A percentile compares a stretch with the other conserved stretches of the same genome.
Conservation (phyloP, 2,797 vertebrate species). For the Mus spretus region DNA sequence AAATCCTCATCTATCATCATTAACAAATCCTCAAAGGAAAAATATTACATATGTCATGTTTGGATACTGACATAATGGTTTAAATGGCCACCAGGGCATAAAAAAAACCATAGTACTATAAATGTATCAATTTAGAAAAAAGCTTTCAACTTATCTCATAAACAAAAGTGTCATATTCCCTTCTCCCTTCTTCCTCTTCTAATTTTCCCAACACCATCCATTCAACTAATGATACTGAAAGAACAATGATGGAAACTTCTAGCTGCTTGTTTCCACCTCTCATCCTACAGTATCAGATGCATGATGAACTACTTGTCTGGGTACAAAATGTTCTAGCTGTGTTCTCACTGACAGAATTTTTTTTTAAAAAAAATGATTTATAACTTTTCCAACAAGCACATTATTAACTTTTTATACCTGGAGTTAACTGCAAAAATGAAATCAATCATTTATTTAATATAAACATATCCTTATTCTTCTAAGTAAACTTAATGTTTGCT, state of each 20-base stretch:
- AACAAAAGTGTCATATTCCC: slow-evolving; percentile 21
- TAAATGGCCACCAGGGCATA: not conserved
- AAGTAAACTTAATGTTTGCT: slow-evolving; percentile 31
- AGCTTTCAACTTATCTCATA: not conserved
- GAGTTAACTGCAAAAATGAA: slow-evolving; percentile 56
- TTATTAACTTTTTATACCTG: slow-evolving; percentile 63
- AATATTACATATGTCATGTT: not conserved
- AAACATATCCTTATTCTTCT: not conserved
- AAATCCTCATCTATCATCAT: slow-evolving; percentile 21
- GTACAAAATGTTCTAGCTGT: slow-evolving; percentile 72
- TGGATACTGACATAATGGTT: not conserved
- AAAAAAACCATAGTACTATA: not conserved
- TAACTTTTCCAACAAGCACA: slow-evolving; percentile 59
- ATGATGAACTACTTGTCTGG: slow-evolving; percentile 68
- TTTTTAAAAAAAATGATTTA: slow-evolving; percentile 42
- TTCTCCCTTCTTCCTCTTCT: slow-evolving; percentile 63
- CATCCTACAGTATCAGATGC: slow-evolving; percentile 71
- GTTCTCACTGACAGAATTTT: slow-evolving; percentile 51
- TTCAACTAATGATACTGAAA: slow-evolving; percentile 23
- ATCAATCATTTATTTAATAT: slow-evolving; percentile 63
- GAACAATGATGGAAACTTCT: slow-evolving; percentile 62
- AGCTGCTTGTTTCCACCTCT: slow-evolving; percentile 71
- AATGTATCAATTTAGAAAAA: slow-evolving; percentile 10
- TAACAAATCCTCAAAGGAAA: slow-evolving; percentile 38
- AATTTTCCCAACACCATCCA: slow-evolving; percentile 41